phyloP scores from a whole-genome alignment of 2,113 vertebrate species.

The Dasyornis broadbenti region DNA sequence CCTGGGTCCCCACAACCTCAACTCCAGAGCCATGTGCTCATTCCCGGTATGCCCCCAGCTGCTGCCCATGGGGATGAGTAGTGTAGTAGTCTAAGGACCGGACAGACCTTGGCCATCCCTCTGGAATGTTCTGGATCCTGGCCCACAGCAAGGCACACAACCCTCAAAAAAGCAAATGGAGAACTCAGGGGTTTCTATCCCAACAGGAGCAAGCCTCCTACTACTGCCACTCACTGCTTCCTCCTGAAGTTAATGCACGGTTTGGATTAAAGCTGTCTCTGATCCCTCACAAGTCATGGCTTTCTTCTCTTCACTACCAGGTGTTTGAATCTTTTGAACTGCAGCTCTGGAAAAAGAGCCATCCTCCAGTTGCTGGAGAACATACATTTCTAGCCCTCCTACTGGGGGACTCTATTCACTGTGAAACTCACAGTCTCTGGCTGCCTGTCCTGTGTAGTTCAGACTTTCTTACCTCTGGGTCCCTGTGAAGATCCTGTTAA shows the following conservation, averaged over 20 bases:
- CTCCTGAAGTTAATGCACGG: neutral
- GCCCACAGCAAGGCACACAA: neutral
- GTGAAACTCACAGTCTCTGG: too few species aligned
- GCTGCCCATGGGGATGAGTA: neutral
- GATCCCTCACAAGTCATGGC: neutral
- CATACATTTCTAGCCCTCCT: neutral
- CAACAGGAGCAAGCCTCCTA: neutral
- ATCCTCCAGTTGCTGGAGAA: neutral
- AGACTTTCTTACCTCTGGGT: neutral
- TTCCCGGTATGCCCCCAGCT: neutral
- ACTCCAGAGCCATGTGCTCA: neutral
- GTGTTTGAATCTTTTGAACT: neutral
- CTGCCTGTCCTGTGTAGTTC: neutral
- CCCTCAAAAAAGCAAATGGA: neutral
- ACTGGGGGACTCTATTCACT: neutral
- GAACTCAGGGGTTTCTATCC: neutral
- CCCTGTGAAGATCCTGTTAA: neutral
- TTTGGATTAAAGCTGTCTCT: neutral
- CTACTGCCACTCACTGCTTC: neutral
- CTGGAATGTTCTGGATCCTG: neutral
- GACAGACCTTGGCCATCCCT: neutral
- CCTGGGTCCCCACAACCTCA: neutral
- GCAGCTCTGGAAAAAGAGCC: neutral
- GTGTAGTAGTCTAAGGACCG: neutral
- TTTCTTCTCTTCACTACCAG: neutral